Evolutionary conservation across 92 coral and sea anemone species (phyloP), one percentile per base, ranked within the genome.

Genomic region (Phenganax marumi): DNA sequence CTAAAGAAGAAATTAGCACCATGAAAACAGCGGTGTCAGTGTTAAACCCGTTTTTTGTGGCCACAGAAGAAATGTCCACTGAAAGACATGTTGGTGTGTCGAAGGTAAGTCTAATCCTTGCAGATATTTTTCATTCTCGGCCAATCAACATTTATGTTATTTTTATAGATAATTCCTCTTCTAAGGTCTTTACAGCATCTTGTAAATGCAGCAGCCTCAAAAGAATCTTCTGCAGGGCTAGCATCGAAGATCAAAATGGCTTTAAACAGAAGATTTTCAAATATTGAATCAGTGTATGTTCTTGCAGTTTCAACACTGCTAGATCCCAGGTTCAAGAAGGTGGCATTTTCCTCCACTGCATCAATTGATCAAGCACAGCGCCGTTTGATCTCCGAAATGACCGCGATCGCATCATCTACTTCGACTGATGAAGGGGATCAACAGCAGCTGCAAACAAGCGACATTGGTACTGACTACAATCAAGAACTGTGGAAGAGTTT

Each of bases 1-100:
- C 68, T 62, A 62, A 62, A 0, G 68, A 62, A 62, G 68, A 62
- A 62, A 14, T 62, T 33, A 33, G 43, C 43, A 33, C 43, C 43
- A 33, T 33, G 43, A 33, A 33, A 33, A 33, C 43, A 21, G 68
- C 68, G 2, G 68, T 12, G 68, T 13, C 22, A 14, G 68, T 62
- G 22, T 23, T 62, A 21, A 62, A 62, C 7, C 68, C 68, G 11
- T 62, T 62, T 62, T 14, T 21, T 62, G 3, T 62, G 0, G 68
- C 68, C 19, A 62, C 68, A 14, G 68, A 62, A 62, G 68, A 62
- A 21, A 62, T 62, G 68, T 62, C 68, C 10, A 3, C 68, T 62
- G 25, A 62, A 21, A 62, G 11, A 21, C 43, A 62, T 19, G 24
- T 62, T 62, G 68, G 68, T 0, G 68, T 62, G 19, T 62, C 68